These are phyloP conservation scores for Pelusios castaneus DNA, from an alignment of 2,113 vertebrate species.

Conservation along the genomic window DNA sequence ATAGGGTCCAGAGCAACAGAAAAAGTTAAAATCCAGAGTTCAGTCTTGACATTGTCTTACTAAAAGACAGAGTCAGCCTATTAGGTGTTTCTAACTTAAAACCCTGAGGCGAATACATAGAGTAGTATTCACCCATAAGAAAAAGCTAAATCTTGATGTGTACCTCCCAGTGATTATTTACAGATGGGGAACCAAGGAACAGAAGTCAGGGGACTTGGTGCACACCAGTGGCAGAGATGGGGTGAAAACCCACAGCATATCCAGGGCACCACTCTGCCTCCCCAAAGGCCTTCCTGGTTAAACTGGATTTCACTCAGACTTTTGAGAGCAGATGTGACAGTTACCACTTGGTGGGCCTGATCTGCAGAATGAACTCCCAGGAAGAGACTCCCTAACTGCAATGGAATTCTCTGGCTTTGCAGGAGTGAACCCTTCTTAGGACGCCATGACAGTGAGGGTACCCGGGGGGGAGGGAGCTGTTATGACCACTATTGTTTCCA, in stretches of 20 bases:
- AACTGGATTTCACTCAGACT: neutral
- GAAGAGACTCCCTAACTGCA: no score
- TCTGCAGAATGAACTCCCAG: no score
- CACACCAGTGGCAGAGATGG: neutral
- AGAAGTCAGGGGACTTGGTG: rapidly evolving
- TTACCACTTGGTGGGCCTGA: rapidly evolving
- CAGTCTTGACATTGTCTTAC: constrained; percentile 18
- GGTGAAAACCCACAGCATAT: neutral
- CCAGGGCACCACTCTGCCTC: rapidly evolving
- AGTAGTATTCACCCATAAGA: neutral
- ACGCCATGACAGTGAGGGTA: neutral
- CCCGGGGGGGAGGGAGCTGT: neutral
- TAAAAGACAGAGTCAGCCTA: no score
- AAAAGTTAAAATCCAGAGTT: constrained; percentile 34
- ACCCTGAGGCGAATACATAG: neutral
- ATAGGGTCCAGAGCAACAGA: constrained; percentile 14
- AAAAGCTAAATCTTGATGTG: neutral
- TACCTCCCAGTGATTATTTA: rapidly evolving
- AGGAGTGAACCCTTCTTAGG: rapidly evolving
- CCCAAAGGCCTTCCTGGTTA: rapidly evolving
- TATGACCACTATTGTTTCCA: no score
- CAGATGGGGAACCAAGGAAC: rapidly evolving
- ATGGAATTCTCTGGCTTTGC: neutral
- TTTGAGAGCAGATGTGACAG: neutral
- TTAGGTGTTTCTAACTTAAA: neutral